Evolutionary conservation across 2,888 invertebrate genomes (phyloP).

Genomic region (Andrena trimmerana): DNA sequence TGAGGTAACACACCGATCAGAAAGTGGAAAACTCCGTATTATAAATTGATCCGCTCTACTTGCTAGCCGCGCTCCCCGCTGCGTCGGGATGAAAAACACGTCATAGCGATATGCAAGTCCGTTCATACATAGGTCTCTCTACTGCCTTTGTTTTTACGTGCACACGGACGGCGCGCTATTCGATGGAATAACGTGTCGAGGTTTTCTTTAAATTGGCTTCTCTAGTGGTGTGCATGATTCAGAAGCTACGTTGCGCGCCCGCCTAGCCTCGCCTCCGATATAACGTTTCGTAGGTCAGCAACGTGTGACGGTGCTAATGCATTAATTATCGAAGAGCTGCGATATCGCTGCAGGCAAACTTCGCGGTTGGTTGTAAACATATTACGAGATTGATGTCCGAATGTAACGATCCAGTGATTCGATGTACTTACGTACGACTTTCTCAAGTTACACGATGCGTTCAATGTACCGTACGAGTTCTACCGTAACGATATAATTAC

Average conservation of each 20-base stretch:
- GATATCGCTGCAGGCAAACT: conserved; percentile 8
- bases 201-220: not conserved
- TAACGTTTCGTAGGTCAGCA: conserved; percentile 10
- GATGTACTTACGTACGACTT: conserved; percentile 36
- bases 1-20: conserved; percentile 77
- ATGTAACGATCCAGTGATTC: conserved; percentile 41
- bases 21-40: not conserved
- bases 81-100: no score
- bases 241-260: not conserved
- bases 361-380: conserved; percentile 19
- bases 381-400: conserved; percentile 34
- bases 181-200: no score
- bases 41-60: conserved; percentile 4
- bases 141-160: no score
- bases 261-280: not conserved
- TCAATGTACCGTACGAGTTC: conserved; percentile 11
- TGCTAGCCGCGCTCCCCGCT: not conserved
- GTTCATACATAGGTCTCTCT: no score
- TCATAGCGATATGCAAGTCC: no score
- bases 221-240: conserved; percentile 2
- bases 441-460: conserved; percentile 52
- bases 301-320: conserved; percentile 4
- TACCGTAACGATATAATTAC: conserved; percentile 45
- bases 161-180: no score
- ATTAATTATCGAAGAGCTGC: conserved; percentile 36